Percentiles rank a stretch among this genome's conserved stretches.
These are phyloP conservation scores for Brachyopa scutellaris DNA, from an alignment of 2,888 invertebrate species.

Conservation along the genomic window DNA sequence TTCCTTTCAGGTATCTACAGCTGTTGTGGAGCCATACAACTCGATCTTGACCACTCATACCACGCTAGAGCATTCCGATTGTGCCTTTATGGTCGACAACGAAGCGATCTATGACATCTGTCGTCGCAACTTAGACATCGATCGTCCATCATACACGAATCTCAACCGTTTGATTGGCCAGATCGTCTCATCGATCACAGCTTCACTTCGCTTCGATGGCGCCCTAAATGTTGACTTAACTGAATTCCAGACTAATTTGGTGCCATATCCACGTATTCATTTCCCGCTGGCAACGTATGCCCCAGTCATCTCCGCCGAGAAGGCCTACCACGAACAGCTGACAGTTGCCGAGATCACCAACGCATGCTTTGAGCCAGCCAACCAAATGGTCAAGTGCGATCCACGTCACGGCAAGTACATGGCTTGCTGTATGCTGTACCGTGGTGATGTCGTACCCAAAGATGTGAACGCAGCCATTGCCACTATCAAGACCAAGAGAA, in stretches of 20 bases:
- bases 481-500: slow-evolving; percentile 96
- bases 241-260: slow-evolving; percentile 96
- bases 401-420: slow-evolving; percentile 95
- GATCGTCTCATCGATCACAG: slow-evolving; percentile 96
- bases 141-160: slow-evolving; percentile 92
- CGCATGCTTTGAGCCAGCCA: slow-evolving; percentile 96
- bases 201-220: slow-evolving; percentile 95
- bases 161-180: slow-evolving; percentile 92
- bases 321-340: slow-evolving; percentile 95
- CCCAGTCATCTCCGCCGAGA: slow-evolving; percentile 95
- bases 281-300: slow-evolving; percentile 96
- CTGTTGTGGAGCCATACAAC: slow-evolving; percentile 94
- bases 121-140: slow-evolving; percentile 92
- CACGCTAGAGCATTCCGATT: slow-evolving; percentile 92
- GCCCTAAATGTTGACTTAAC: slow-evolving; percentile 96
- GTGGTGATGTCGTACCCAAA: slow-evolving; percentile 96
- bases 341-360: slow-evolving; percentile 96
- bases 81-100: slow-evolving; percentile 97
- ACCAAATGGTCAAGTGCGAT: slow-evolving; percentile 97
- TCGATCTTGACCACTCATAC: slow-evolving; percentile 96
- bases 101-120: slow-evolving; percentile 95
- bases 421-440: slow-evolving; percentile 97
- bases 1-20: slow-evolving; percentile 87
- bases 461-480: slow-evolving; percentile 96
- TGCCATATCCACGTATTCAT: slow-evolving; percentile 97